Conservation (phyloP, 2,888 invertebrate genomes). For the Cryptus armator region DNA sequence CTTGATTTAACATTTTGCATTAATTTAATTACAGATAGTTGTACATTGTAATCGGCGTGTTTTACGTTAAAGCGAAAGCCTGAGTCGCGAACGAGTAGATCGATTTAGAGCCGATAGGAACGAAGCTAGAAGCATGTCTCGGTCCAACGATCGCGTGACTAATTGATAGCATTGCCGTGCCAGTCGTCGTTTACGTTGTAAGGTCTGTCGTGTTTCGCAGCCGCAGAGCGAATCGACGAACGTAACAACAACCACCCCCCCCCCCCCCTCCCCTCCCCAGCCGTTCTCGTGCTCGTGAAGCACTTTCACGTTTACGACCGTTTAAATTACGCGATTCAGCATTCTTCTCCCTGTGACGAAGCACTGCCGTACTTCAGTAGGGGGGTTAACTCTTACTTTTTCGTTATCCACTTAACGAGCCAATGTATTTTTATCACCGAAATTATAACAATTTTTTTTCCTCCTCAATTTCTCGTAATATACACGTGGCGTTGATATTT, state of each 20-base stretch:
- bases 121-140: conserved; percentile 31
- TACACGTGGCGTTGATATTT: too few species aligned
- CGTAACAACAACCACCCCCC: neutral
- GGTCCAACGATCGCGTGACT: conserved; percentile 63
- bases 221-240: conserved; percentile 29
- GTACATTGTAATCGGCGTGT: conserved; percentile 19
- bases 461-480: too few species aligned
- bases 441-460: too few species aligned
- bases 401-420: conserved; percentile 42
- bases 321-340: conserved; percentile 54
- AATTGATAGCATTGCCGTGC: conserved; percentile 58
- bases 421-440: conserved; percentile 43
- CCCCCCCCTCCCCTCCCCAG: too few species aligned
- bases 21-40: neutral
- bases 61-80: conserved; percentile 29
- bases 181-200: conserved; percentile 36
- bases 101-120: conserved; percentile 23
- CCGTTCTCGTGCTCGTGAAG: conserved; percentile 8
- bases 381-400: neutral
- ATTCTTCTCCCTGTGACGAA: conserved; percentile 37
- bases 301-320: conserved; percentile 54
- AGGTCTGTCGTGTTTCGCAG: conserved; percentile 30
- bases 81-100: conserved; percentile 14
- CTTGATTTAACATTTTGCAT: neutral
- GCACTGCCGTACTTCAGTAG: conserved; percentile 16